Percentiles rank a stretch among this genome's conserved stretches.
phyloP scores from a whole-genome alignment of 1,140 invertebrate genomes.

The Cotesia glomerata region DNA sequence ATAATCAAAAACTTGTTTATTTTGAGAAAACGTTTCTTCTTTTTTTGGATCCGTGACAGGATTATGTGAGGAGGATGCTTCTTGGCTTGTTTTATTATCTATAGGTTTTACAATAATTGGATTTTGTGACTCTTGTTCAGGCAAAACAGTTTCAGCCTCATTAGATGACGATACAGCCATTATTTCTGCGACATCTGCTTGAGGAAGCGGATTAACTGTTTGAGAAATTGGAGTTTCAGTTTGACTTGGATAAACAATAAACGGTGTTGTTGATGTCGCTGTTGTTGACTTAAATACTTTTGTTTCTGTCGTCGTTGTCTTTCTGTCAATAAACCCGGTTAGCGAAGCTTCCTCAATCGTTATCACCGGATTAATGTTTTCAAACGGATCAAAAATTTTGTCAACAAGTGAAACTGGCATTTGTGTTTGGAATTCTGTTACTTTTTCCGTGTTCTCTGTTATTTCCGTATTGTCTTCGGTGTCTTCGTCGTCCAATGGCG shows the following conservation, averaged over 20 bases:
- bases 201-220: not conserved
- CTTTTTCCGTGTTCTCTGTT: not conserved
- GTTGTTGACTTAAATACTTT: not conserved
- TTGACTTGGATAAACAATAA: not conserved
- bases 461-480: constrained; percentile 34
- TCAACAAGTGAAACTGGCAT: constrained; percentile 1
- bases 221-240: not conserved
- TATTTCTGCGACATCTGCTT: constrained; percentile 30
- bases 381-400: not conserved
- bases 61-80: not conserved
- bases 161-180: constrained; percentile 31
- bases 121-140: not conserved
- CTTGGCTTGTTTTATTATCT: not conserved
- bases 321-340: not conserved
- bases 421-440: not conserved
- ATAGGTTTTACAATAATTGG: constrained; percentile 12
- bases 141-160: constrained; percentile 13
- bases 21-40: not conserved
- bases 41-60: not conserved
- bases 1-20: constrained; percentile 17
- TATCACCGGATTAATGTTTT: constrained; percentile 16
- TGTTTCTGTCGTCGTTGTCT: not conserved
- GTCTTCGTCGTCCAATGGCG: constrained; percentile 32
- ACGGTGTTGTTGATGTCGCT: too few species aligned
- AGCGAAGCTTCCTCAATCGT: constrained; percentile 20